Percentiles rank a stretch among this genome's conserved stretches.
phyloP scores from a whole-genome alignment of 2,113 vertebrate species.

The Laticauda colubrina region DNA sequence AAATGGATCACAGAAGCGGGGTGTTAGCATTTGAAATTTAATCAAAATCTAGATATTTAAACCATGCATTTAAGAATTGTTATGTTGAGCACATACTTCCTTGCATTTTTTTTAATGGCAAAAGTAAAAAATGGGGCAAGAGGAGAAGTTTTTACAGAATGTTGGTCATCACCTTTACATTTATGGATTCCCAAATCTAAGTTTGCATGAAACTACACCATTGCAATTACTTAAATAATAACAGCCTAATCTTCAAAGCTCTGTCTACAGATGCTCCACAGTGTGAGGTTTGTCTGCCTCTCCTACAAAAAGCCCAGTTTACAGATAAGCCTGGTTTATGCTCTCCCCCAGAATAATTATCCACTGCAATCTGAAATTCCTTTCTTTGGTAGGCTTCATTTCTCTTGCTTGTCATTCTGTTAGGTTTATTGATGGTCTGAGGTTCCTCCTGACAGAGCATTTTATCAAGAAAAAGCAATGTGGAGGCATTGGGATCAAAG shows the following conservation, averaged over 20 bases:
- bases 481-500: constrained; percentile 34
- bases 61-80: neutral
- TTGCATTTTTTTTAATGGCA: neutral
- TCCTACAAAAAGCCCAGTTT: neutral
- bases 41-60: neutral
- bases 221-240: neutral
- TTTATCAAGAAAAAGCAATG: constrained; percentile 57
- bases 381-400: constrained; percentile 22
- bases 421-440: constrained; percentile 39
- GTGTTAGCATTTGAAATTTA: neutral
- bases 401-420: constrained; percentile 34
- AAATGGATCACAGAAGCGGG: neutral
- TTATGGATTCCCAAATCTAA: neutral
- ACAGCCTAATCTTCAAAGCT: neutral
- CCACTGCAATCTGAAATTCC: constrained; percentile 29
- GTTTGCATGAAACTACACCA: neutral
- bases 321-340: constrained; percentile 1
- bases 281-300: neutral
- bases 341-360: constrained; percentile 10
- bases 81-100: neutral
- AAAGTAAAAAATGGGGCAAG: neutral
- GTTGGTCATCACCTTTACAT: neutral
- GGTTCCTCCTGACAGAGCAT: constrained; percentile 27
- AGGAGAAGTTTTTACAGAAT: neutral
- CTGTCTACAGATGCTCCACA: neutral